Percentiles rank a stretch among this genome's conserved stretches.
These are phyloP conservation scores for Pseudorectes ferrugineus DNA, from an alignment of 2,113 vertebrate genomes.

Conservation along the genomic window DNA sequence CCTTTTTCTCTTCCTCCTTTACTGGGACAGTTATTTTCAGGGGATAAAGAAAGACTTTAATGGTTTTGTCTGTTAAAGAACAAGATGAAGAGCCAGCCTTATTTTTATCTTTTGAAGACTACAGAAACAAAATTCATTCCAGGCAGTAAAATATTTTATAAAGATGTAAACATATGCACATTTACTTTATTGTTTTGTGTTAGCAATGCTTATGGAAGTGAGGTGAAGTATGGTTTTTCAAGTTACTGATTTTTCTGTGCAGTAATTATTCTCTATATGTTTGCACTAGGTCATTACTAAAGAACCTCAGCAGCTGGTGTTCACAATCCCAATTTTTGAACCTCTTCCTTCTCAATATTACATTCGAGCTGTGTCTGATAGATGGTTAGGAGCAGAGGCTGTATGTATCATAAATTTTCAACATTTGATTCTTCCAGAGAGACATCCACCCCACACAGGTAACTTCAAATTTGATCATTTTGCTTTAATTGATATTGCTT, in stretches of 20 bases:
- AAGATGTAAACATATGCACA: not conserved
- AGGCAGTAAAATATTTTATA: not conserved
- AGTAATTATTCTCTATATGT: slow-evolving; percentile 8
- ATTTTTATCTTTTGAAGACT: not conserved
- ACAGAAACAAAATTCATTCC: not conserved
- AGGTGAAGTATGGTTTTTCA: not conserved
- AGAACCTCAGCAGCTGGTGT: slow-evolving; percentile 89
- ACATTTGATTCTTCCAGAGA: slow-evolving; percentile 94
- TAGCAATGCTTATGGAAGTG: not conserved
- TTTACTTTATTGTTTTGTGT: not conserved
- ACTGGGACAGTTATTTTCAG: not conserved
- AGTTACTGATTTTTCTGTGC: not conserved
- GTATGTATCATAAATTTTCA: slow-evolving; percentile 98
- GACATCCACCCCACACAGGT: slow-evolving; percentile 97
- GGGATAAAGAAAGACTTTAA: not conserved
- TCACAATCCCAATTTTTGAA: slow-evolving; percentile 98
- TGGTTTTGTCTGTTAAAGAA: not conserved
- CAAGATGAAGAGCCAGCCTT: not conserved
- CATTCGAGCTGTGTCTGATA: slow-evolving; percentile 92
- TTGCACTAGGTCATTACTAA: slow-evolving; percentile 82
- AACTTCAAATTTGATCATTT: slow-evolving; percentile 33
- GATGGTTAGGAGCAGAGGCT: slow-evolving; percentile 93
- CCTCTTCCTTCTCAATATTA: slow-evolving; percentile 97
- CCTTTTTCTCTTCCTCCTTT: not conserved
- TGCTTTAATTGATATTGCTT: not conserved